Evolutionary conservation across 2,113 vertebrate species (phyloP).

Genomic region (Leptodactylus fuscus): DNA sequence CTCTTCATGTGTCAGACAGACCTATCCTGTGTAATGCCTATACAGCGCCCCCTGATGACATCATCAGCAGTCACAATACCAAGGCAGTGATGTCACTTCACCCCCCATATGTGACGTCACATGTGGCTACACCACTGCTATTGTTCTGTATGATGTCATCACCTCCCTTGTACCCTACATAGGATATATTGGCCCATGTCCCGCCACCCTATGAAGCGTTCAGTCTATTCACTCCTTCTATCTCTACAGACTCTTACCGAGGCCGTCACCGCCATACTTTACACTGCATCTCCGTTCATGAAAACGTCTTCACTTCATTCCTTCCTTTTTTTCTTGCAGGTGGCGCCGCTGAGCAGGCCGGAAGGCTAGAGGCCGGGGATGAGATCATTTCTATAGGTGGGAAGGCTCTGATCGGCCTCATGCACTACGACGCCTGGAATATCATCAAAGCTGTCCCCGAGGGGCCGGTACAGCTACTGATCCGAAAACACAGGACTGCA

Average conservation of each 20-base stretch:
- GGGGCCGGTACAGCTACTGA: constrained; percentile 84
- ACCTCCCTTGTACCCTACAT: too few relatives aligned
- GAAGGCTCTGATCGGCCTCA: constrained; percentile 84
- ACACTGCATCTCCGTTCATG: background rate
- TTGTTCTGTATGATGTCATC: too few relatives aligned
- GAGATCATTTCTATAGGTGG: constrained; percentile 90
- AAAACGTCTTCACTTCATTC: background rate
- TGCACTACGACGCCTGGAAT: constrained; percentile 93
- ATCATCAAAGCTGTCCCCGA: constrained; percentile 86
- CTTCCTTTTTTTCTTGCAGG: constrained; percentile 71
- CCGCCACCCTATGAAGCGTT: too few relatives aligned
- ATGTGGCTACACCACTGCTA: too few relatives aligned
- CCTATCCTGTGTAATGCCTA: too few relatives aligned
- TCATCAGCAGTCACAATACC: background rate
- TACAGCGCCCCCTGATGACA: background rate
- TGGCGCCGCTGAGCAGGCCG: constrained; percentile 86
- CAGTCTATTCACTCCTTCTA: too few relatives aligned
- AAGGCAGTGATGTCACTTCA: background rate
- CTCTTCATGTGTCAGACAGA: too few relatives aligned
- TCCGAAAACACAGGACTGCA: constrained; percentile 80
- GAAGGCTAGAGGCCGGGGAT: constrained; percentile 85
- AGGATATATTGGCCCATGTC: too few relatives aligned
- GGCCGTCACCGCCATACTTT: background rate
- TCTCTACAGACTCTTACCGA: too few relatives aligned
- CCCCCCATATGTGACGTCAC: too few relatives aligned